Percentiles rank a stretch among this genome's conserved stretches.
Conservation (phyloP, 2,888 invertebrate genomes). For the Oxycera nigricornis region DNA sequence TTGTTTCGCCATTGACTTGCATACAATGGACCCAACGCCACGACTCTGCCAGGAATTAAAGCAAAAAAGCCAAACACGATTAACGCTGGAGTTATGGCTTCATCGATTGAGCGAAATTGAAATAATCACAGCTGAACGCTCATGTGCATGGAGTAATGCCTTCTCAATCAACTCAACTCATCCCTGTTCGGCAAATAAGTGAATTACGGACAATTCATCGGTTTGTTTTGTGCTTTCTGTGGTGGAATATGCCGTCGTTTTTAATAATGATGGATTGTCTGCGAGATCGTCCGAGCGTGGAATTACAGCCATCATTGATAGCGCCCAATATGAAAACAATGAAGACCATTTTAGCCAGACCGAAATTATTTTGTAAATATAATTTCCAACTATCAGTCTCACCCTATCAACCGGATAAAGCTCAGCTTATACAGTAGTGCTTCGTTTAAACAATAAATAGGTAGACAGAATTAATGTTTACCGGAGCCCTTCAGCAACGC, state of each 20-base stretch:
- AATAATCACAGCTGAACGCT: slow-evolving; percentile 11
- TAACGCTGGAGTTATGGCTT: slow-evolving; percentile 23
- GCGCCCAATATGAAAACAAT: too few relatives aligned
- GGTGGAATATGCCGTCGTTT: neutral
- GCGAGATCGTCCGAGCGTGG: too few relatives aligned
- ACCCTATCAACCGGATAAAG: too few relatives aligned
- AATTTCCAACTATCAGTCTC: too few relatives aligned
- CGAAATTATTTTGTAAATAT: too few relatives aligned
- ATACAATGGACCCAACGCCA: slow-evolving; percentile 1
- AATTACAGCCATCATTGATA: too few relatives aligned
- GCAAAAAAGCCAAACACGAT: neutral
- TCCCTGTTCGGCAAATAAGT: neutral
- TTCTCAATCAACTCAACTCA: neutral
- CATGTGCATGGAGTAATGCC: neutral
- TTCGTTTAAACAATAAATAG: too few relatives aligned
- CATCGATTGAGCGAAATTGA: slow-evolving; percentile 19
- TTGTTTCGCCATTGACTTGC: slow-evolving; percentile 13
- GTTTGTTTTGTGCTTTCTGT: neutral
- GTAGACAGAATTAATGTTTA: too few relatives aligned
- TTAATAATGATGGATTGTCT: neutral
- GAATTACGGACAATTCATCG: neutral
- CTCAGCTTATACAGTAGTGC: too few relatives aligned
- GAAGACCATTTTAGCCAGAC: too few relatives aligned
- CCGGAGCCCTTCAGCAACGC: too few relatives aligned
- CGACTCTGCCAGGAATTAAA: neutral